These are phyloP conservation scores for Micropoecilia bifurca DNA, from an alignment of 2,797 vertebrate species.

Conservation along the genomic window DNA sequence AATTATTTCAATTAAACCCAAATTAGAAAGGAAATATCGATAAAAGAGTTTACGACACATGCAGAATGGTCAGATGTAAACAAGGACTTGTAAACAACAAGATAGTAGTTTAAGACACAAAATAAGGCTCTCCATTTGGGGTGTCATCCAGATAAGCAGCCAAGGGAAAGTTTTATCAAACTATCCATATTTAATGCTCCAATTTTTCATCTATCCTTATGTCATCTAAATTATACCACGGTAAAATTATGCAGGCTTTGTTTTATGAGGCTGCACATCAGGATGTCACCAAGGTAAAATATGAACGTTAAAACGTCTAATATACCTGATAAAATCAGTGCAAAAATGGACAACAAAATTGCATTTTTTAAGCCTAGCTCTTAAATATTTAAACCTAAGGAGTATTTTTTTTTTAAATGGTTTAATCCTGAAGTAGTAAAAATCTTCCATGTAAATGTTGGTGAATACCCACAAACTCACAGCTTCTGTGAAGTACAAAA, in stretches of 20 bases:
- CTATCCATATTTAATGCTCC: neutral
- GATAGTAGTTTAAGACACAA: slow-evolving; percentile 7
- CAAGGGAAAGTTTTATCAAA: neutral
- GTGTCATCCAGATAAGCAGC: slow-evolving; percentile 61
- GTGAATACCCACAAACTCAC: slow-evolving; percentile 25
- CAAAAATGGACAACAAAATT: slow-evolving; percentile 37
- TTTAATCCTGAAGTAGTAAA: slow-evolving; percentile 6
- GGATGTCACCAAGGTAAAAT: slow-evolving; percentile 56
- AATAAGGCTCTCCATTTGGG: slow-evolving; percentile 34
- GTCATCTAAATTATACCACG: neutral
- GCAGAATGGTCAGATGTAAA: slow-evolving; percentile 19
- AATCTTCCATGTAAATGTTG: neutral
- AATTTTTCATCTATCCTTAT: neutral
- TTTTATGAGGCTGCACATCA: slow-evolving; percentile 37
- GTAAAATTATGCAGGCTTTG: neutral
- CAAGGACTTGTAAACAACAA: slow-evolving; percentile 8
- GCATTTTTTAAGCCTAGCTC: slow-evolving; percentile 6
- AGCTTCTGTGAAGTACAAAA: slow-evolving; percentile 39
- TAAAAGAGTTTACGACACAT: slow-evolving; percentile 29
- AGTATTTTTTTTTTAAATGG: neutral
- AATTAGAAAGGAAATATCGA: slow-evolving; percentile 52
- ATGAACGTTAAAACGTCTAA: neutral
- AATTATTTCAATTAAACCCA: slow-evolving; percentile 6
- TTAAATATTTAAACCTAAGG: neutral
- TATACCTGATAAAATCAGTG: slow-evolving; percentile 3